Evolutionary conservation across 1,140 invertebrate species (phyloP), one percentile per base, ranked within the genome.

Genomic region (Phocides pigmalion): DNA sequence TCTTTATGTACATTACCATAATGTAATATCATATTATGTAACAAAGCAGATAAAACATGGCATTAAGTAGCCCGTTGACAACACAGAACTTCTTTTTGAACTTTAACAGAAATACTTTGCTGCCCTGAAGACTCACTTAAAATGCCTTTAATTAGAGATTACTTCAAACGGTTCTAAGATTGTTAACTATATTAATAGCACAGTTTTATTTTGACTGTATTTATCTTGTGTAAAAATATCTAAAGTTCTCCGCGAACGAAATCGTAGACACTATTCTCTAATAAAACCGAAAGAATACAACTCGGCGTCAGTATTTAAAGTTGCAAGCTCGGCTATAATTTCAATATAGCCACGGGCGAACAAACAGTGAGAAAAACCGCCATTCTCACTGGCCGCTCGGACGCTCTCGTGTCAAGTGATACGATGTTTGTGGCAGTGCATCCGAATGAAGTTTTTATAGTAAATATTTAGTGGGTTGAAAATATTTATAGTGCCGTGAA

Each of bases 301-400:
- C 32, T 12, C 32, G 12, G 12, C 12, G 17, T 47, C 4, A 25
- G 46, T 47, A 25, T 47, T 47, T 22, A 25, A 47, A 47, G 46
- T 47, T 47, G 46, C 46, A 8, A 47, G 46, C 46, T n/a, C 16
- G 20, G 12, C 46, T 47, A 47, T 46, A 46, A 46, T 47, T 47
- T 47, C 19, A 47, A 47, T 47, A 25, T 47, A 15, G 19, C 46
- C 46, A 20, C 20, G 22, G 46, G 46, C 46, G 46, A 25, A 14
- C 46, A 47, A 47, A 47, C 46, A 47, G 46, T 47, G 46, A 14
- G 19, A 47, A 47, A 47, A 8, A 25, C 11, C 42, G 42, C 20
- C 11, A 16, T 47, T 15, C 20, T 14, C 11, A 15, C 19, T 14
- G 20, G 3, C 11, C 20, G 46, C 0, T 16, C n/a, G n/a, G 46